These are phyloP conservation scores for Gymnocypris eckloni DNA, from an alignment of 2,797 vertebrate species.

Conservation along the genomic window DNA sequence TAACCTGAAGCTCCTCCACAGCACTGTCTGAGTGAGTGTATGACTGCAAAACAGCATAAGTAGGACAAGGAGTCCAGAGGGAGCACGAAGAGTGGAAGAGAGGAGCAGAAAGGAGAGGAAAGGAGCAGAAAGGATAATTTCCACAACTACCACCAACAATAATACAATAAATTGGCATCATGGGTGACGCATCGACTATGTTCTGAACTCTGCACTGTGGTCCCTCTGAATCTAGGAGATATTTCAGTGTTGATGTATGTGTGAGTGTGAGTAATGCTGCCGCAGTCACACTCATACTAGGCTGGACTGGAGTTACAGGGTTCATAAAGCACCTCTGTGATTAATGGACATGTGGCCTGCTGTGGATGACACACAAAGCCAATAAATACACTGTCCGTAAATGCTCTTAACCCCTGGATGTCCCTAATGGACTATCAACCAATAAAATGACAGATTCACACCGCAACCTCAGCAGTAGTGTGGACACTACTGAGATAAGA, in stretches of 20 bases:
- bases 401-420: slow-evolving; percentile 38
- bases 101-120: slow-evolving; percentile 27
- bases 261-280: background rate
- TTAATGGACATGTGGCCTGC: slow-evolving; percentile 67
- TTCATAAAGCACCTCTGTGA: slow-evolving; percentile 67
- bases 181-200: slow-evolving; percentile 16
- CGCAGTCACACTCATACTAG: slow-evolving; percentile 26
- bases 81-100: slow-evolving; percentile 22
- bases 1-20: slow-evolving; percentile 34
- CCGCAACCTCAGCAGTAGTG: slow-evolving; percentile 30
- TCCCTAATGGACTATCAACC: background rate
- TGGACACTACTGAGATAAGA: slow-evolving; percentile 30
- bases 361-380: slow-evolving; percentile 61
- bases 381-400: slow-evolving; percentile 36
- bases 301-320: slow-evolving; percentile 58
- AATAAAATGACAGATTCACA: slow-evolving; percentile 29
- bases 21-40: slow-evolving; percentile 11
- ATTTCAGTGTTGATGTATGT: slow-evolving; percentile 9
- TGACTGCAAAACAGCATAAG: slow-evolving; percentile 22
- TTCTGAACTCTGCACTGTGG: slow-evolving; percentile 1
- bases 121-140: slow-evolving; percentile 42
- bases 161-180: slow-evolving; percentile 30
- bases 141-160: slow-evolving; percentile 33
- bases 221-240: background rate
- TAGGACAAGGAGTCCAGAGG: slow-evolving; percentile 40